phyloP scores from a whole-genome alignment of 2,888 invertebrate species.

The Netelia virgata region DNA sequence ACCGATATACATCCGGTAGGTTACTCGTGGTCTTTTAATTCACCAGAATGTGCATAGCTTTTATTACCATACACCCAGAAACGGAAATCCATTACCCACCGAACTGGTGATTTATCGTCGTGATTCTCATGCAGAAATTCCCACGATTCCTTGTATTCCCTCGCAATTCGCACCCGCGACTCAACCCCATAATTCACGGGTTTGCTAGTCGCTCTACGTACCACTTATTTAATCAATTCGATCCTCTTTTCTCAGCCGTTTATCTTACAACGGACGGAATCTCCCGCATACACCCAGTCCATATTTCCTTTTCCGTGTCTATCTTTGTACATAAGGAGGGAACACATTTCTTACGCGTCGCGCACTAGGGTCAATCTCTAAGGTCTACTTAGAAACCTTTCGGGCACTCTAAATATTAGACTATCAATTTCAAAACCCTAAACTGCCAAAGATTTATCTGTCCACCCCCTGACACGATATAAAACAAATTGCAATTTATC shows the following conservation, averaged over 20 bases:
- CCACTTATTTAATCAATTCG: constrained; percentile 43
- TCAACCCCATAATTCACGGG: constrained; percentile 38
- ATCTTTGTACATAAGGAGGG: neutral
- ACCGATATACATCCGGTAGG: neutral
- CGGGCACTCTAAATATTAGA: constrained; percentile 38
- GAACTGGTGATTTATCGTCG: constrained; percentile 15
- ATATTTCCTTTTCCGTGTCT: neutral
- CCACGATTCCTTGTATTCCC: neutral
- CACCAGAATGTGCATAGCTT: constrained; percentile 14
- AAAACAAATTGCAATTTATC: neutral
- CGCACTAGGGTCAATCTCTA: neutral
- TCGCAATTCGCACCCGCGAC: neutral
- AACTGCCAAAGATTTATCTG: constrained; percentile 16
- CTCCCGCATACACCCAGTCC: neutral
- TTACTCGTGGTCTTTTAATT: constrained; percentile 11
- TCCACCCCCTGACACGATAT: neutral
- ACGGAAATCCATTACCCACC: constrained; percentile 20
- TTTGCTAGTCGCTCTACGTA: neutral
- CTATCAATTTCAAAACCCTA: constrained; percentile 37
- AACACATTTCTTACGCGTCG: too few relatives aligned
- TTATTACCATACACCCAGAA: neutral
- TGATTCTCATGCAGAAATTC: constrained; percentile 27
- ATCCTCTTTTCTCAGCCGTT: constrained; percentile 10
- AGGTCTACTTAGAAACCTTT: neutral
- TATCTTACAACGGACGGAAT: neutral